phyloP scores from a whole-genome alignment of 2,888 invertebrate species.

The Drosophila acutilabella region DNA sequence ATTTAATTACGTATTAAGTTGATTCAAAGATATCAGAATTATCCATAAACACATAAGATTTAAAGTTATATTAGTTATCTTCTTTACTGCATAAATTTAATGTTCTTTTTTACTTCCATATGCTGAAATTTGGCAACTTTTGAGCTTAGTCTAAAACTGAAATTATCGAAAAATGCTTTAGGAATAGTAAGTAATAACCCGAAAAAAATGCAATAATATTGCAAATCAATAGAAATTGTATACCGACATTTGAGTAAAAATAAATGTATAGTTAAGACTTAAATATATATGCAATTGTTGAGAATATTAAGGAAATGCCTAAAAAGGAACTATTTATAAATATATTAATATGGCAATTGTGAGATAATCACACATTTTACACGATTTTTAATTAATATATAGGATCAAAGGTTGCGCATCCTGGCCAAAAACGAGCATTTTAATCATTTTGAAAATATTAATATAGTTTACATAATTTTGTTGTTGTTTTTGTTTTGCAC shows the following conservation, averaged over 20 bases:
- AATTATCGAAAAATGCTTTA: constrained; percentile 48
- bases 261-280: constrained; percentile 25
- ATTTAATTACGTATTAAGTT: constrained; percentile 74
- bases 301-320: constrained; percentile 21
- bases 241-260: constrained; percentile 24
- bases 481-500: constrained; percentile 21
- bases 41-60: constrained; percentile 45
- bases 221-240: constrained; percentile 24
- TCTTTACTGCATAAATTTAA: constrained; percentile 11
- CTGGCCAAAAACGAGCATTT: constrained; percentile 13
- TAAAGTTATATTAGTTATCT: background rate
- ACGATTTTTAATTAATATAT: constrained; percentile 24
- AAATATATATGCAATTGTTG: constrained; percentile 25
- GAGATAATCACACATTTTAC: constrained; percentile 8
- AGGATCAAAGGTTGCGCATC: background rate
- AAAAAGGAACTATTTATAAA: constrained; percentile 29
- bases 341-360: constrained; percentile 49
- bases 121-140: constrained; percentile 21
- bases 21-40: constrained; percentile 60
- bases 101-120: constrained; percentile 21
- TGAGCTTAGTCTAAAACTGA: constrained; percentile 19
- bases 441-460: background rate
- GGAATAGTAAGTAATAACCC: constrained; percentile 31
- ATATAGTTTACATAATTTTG: background rate
- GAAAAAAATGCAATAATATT: constrained; percentile 33